phyloP scores from a whole-genome alignment of 2,113 vertebrate species.

The Chaetodon trifascialis region DNA sequence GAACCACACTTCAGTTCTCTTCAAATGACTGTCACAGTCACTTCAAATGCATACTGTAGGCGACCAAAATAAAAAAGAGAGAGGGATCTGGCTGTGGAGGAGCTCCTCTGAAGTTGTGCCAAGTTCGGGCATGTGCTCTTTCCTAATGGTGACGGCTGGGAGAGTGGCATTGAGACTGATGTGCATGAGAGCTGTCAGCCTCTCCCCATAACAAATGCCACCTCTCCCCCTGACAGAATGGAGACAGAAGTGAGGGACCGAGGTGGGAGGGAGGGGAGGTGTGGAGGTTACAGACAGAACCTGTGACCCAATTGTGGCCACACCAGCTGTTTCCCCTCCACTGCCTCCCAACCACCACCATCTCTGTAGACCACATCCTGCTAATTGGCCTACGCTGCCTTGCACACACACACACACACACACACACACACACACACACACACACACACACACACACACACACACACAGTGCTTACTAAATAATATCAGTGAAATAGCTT shows the following conservation, averaged over 20 bases:
- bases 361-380: conserved; percentile 74
- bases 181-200: conserved; percentile 78
- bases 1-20: conserved; percentile 70
- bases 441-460: conserved; percentile 33
- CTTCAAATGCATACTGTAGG: conserved; percentile 62
- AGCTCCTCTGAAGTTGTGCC: conserved; percentile 72
- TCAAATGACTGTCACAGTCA: conserved; percentile 74
- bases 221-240: conserved; percentile 70
- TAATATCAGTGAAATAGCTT: conserved; percentile 60
- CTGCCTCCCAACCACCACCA: conserved; percentile 69
- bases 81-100: conserved; percentile 44
- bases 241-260: conserved; percentile 63
- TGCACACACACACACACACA: neutral
- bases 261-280: conserved; percentile 36
- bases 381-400: conserved; percentile 76
- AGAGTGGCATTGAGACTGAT: conserved; percentile 78
- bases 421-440: conserved; percentile 32
- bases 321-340: conserved; percentile 82
- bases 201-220: conserved; percentile 76
- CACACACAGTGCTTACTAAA: conserved; percentile 35
- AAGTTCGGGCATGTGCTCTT: conserved; percentile 66
- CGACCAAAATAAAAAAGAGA: neutral
- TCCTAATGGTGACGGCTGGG: conserved; percentile 78
- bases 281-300: conserved; percentile 72
- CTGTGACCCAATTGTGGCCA: conserved; percentile 81